These are phyloP conservation scores for Cephus nigrinus DNA, from an alignment of 2,888 invertebrate genomes.

Conservation along the genomic window DNA sequence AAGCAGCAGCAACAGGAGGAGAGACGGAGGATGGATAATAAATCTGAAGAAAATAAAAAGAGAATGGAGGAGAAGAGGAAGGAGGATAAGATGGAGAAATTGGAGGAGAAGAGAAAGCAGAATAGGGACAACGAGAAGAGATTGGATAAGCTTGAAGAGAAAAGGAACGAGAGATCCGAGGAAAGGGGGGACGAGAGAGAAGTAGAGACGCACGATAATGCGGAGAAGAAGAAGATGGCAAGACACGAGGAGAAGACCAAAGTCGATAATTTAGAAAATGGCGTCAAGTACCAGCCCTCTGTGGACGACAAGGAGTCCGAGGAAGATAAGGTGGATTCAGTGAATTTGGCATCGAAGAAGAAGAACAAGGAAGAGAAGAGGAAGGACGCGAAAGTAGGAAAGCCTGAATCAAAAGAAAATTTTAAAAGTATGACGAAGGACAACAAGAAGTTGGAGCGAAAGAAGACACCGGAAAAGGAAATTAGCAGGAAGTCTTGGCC, in stretches of 20 bases:
- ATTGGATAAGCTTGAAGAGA: conserved; percentile 36
- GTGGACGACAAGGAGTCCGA: conserved; percentile 27
- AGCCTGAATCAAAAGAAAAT: conserved; percentile 50
- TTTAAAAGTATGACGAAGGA: conserved; percentile 52
- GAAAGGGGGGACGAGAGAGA: conserved; percentile 33
- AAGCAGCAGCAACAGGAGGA: conserved; percentile 45
- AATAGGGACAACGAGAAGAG: conserved; percentile 46
- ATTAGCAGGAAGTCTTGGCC: conserved; percentile 30
- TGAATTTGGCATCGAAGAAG: conserved; percentile 40
- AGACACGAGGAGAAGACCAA: conserved; percentile 48
- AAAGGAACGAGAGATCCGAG: conserved; percentile 35
- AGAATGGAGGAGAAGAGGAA: conserved; percentile 39
- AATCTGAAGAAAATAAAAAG: conserved; percentile 36
- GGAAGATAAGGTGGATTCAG: conserved; percentile 31
- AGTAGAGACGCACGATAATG: not conserved
- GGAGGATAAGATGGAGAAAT: conserved; percentile 33
- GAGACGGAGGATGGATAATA: conserved; percentile 48
- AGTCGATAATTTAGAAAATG: conserved; percentile 6
- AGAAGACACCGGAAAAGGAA: conserved; percentile 51
- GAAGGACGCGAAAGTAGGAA: conserved; percentile 51
- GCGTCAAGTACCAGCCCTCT: not conserved
- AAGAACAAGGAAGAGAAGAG: conserved; percentile 54
- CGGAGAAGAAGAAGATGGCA: conserved; percentile 43
- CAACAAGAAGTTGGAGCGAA: conserved; percentile 53
- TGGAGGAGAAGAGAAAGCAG: conserved; percentile 42